Base-by-base conservation (phyloP, 2,797 vertebrate species). In the Artibeus jamaicensis region DNA sequence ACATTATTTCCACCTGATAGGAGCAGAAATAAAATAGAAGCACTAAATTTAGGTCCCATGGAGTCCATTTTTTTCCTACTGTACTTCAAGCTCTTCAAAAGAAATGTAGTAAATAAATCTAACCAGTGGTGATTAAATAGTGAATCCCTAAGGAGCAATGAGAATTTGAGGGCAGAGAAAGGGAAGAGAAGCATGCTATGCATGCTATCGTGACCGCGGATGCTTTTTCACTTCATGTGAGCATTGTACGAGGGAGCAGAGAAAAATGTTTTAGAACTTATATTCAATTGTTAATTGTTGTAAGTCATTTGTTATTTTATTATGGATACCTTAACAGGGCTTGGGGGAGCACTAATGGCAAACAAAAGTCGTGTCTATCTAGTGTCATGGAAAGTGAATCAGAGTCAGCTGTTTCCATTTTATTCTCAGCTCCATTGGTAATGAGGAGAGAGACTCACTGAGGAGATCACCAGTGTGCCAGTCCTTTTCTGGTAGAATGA, bases 401-500 rank as follows among this genome's bases (percentile, higher is more conserved):
- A 14, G 8, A 82, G 73, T 86, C n/a, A 68, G 46, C 29, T 67
- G 21, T 39, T 93, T 86, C 70, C 37, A 37, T 79, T 57, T 71
- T 79, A 50, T 24, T 65, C 44, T 76, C 59, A 74, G 22, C 62
- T 62, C 22, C 42, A 26, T 34, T 95, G 39, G 37, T 93, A 78
- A 93, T 18, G 32, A 86, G 76, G 39, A 91, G 32, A 89, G 39
- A 70, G 39, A 68, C 5, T 92, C 84, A 29, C 32, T 9, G 65
- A 71, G 22, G 19, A 93, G 21, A 91, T 70, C 48, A 34, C 29
- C 15, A 39, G 50, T 93, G 87, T 87, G 46, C 44, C 93, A 74
- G 39, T 84, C 92, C 42, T 94, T 79, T 73, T 74, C 89, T 65
- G 22, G 53, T 74, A 86, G 59, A 95, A 82, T 77, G 78, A 83